Evolutionary conservation across 2,797 vertebrate species (phyloP).

Genomic region (Manis pentadactyla): DNA sequence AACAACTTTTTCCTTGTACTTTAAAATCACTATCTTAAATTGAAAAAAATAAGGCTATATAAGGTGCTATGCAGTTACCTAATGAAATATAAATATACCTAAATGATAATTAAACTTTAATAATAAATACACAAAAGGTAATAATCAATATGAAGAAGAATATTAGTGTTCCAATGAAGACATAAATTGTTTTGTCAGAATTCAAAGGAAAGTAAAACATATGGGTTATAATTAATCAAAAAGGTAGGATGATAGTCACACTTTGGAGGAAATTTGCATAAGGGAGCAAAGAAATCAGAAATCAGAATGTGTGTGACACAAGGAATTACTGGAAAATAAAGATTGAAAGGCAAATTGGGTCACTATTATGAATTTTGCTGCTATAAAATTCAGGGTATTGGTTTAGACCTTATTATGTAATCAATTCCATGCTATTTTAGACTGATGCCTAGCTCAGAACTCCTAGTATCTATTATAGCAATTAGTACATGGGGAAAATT

Average conservation of each 20-base stretch:
- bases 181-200: not conserved
- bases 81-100: not conserved
- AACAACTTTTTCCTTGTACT: not conserved
- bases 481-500: not conserved
- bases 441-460: not conserved
- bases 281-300: not conserved
- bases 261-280: not conserved
- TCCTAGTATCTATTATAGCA: not conserved
- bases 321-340: not conserved
- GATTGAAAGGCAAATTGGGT: not conserved
- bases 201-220: not conserved
- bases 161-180: not conserved
- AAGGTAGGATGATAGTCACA: not conserved
- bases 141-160: not conserved
- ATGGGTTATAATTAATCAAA: not conserved
- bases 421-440: not conserved
- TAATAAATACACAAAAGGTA: not conserved
- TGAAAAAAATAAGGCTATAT: not conserved
- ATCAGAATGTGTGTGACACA: not conserved
- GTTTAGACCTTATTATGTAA: not conserved
- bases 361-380: not conserved
- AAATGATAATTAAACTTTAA: not conserved
- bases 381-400: not conserved
- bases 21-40: slow-evolving; percentile 34
- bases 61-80: not conserved